phyloP scores from a whole-genome alignment of 2,797 vertebrate species.

The Scleropages formosus region DNA sequence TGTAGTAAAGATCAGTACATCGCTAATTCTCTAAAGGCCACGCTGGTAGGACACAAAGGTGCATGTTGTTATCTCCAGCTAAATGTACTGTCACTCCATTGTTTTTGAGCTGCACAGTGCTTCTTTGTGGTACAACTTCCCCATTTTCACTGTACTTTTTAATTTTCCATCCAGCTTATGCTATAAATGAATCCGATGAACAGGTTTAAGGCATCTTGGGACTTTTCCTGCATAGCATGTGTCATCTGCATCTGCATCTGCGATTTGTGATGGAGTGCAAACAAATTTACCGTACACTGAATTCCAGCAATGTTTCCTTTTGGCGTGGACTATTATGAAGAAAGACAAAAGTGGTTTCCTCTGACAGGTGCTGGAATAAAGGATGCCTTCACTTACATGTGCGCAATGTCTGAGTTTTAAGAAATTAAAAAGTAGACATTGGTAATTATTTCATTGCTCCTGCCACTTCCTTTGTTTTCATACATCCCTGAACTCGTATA shows the following conservation, averaged over 20 bases:
- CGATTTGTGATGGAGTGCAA: neutral
- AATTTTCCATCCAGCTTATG: neutral
- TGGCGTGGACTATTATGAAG: neutral
- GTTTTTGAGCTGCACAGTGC: constrained; percentile 18
- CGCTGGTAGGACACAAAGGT: constrained; percentile 5
- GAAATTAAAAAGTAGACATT: neutral
- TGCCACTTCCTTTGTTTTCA: constrained; percentile 1
- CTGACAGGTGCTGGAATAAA: neutral
- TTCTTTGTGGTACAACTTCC: constrained; percentile 34
- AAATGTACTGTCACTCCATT: constrained; percentile 13
- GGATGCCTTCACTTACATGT: neutral
- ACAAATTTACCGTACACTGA: neutral
- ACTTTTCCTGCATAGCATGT: constrained; percentile 5
- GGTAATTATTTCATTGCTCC: neutral
- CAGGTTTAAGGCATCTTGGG: neutral
- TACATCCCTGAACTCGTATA: neutral
- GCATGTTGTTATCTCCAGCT: constrained; percentile 16
- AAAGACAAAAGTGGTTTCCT: constrained; percentile 4
- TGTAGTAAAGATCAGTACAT: neutral
- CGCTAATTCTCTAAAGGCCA: neutral
- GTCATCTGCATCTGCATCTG: neutral
- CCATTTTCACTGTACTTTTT: constrained; percentile 23
- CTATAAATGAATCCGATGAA: constrained; percentile 1
- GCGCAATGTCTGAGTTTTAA: neutral
- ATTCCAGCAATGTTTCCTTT: neutral